phyloP scores from a whole-genome alignment of 2,888 invertebrate genomes.

The Prosopocoilus inquinatus region DNA sequence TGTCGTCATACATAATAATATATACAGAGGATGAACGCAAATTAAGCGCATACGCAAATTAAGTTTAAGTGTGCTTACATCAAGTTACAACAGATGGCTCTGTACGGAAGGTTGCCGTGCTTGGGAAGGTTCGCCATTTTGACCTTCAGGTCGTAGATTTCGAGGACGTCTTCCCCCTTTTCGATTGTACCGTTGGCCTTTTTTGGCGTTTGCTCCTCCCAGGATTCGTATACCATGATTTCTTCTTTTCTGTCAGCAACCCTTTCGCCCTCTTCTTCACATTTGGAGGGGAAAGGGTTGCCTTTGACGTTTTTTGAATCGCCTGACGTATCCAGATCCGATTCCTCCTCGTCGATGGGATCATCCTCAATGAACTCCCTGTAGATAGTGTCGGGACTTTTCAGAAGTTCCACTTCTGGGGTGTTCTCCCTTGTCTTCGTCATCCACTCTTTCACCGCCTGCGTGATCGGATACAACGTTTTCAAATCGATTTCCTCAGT shows the following conservation, averaged over 20 bases:
- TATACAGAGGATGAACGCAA: too few relatives aligned
- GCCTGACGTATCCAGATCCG: slow-evolving; percentile 20
- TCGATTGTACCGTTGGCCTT: slow-evolving; percentile 19
- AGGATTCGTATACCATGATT: slow-evolving; percentile 3
- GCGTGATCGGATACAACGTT: slow-evolving; percentile 53
- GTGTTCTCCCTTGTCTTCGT: slow-evolving; percentile 48
- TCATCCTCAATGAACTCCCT: slow-evolving; percentile 37
- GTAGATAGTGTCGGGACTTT: slow-evolving; percentile 45
- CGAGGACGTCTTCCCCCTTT: slow-evolving; percentile 37
- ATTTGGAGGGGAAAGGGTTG: slow-evolving; percentile 20
- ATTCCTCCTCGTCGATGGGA: slow-evolving; percentile 22
- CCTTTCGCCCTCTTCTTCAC: slow-evolving; percentile 11
- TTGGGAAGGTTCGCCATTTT: slow-evolving; percentile 37
- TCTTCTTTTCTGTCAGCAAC: slow-evolving; percentile 3
- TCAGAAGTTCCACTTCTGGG: slow-evolving; percentile 48
- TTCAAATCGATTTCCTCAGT: not conserved
- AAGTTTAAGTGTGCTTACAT: slow-evolving; percentile 32
- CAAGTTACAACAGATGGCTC: slow-evolving; percentile 49
- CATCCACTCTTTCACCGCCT: slow-evolving; percentile 62
- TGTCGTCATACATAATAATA: not conserved
- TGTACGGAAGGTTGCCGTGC: slow-evolving; percentile 43
- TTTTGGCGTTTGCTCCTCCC: not conserved
- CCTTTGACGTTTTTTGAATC: slow-evolving; percentile 15
- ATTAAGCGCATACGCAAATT: too few relatives aligned
- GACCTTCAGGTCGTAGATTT: slow-evolving; percentile 44